These are phyloP conservation scores for Athripsodes cinereus DNA, from an alignment of 2,888 invertebrate species.

Conservation along the genomic window DNA sequence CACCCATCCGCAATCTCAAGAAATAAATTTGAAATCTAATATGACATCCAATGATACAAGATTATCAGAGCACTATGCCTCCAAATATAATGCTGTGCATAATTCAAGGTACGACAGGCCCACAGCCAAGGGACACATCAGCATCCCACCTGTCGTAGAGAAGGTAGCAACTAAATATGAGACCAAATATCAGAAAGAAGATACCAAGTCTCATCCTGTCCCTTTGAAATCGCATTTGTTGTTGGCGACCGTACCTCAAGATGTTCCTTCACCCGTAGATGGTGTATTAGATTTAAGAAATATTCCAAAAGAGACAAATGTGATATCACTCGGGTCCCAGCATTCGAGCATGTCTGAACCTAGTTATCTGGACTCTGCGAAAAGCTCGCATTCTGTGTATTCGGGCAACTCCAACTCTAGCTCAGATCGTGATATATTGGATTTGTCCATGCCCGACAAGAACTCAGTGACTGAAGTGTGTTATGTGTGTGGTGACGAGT, in stretches of 20 bases:
- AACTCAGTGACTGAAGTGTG: constrained; percentile 86
- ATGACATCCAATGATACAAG: constrained; percentile 10
- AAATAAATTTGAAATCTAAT: constrained; percentile 25
- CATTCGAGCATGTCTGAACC: constrained; percentile 47
- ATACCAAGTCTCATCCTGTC: constrained; percentile 21
- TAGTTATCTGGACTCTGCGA: constrained; percentile 43
- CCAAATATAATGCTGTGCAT: constrained; percentile 19
- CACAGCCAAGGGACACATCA: constrained; percentile 22
- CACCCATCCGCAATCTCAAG: constrained; percentile 16
- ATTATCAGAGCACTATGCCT: constrained; percentile 18
- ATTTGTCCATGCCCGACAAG: constrained; percentile 89
- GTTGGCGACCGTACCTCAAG: constrained; percentile 14
- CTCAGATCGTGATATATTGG: constrained; percentile 77
- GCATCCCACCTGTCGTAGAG: constrained; percentile 21
- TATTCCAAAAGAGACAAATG: constrained; percentile 42
- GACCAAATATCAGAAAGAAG: constrained; percentile 20
- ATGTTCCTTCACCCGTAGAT: constrained; percentile 21
- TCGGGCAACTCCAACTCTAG: constrained; percentile 49
- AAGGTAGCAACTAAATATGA: constrained; percentile 17
- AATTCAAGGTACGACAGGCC: constrained; percentile 22
- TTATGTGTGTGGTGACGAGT: constrained; percentile 87
- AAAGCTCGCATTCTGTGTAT: constrained; percentile 49
- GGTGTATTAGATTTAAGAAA: constrained; percentile 26
- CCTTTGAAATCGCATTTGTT: constrained; percentile 23
- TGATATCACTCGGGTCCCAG: constrained; percentile 48